Conservation (phyloP, 2,797 vertebrate genomes). For the Hapalemur alaotrensis region DNA sequence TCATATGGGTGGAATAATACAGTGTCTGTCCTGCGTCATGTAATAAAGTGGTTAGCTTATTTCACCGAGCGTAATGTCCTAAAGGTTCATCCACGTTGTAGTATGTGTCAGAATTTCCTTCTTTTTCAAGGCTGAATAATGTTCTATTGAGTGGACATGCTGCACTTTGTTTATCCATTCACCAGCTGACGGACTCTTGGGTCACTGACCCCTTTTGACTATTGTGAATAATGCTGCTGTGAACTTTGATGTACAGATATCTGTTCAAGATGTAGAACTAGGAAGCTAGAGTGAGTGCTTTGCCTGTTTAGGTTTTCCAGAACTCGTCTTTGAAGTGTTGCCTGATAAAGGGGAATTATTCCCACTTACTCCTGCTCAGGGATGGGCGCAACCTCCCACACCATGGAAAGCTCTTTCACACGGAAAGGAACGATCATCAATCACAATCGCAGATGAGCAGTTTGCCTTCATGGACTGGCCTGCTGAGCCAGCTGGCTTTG, state of each 20-base stretch:
- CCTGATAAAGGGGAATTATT: background rate
- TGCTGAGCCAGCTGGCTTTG: background rate
- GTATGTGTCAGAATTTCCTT: background rate
- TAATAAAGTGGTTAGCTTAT: background rate
- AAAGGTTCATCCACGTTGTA: background rate
- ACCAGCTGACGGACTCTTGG: background rate
- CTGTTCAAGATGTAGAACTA: background rate
- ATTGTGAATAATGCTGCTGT: background rate
- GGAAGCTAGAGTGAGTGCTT: background rate
- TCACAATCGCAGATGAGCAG: background rate
- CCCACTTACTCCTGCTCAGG: background rate
- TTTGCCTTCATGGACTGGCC: background rate
- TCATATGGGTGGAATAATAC: background rate
- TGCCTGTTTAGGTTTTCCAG: background rate
- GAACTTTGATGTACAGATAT: background rate
- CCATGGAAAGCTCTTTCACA: background rate
- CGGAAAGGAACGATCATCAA: background rate
- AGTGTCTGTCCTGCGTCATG: background rate
- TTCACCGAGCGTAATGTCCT: background rate
- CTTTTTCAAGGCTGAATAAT: background rate
- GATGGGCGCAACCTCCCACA: background rate
- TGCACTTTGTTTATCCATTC: background rate
- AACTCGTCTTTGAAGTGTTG: background rate
- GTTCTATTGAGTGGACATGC: background rate
- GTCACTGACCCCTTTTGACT: background rate